A percentile compares a stretch with the other conserved stretches of the same genome.
phyloP scores from a whole-genome alignment of 2,113 vertebrate species.

The Falco punctatus region DNA sequence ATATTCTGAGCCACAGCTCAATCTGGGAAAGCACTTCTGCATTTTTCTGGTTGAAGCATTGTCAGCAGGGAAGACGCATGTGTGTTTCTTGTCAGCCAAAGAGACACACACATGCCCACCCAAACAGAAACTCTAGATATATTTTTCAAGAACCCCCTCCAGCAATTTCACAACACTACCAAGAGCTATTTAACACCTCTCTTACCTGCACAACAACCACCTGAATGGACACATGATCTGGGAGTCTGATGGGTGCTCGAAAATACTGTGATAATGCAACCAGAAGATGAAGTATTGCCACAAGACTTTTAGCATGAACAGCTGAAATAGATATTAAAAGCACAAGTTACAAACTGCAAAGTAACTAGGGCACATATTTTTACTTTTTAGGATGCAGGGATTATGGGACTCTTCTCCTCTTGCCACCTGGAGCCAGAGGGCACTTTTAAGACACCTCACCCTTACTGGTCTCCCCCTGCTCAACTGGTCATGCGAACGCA shows the following conservation, averaged over 20 bases:
- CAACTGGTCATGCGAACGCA: not conserved
- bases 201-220: slow-evolving; percentile 97
- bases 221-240: slow-evolving; percentile 96
- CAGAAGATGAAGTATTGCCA: slow-evolving; percentile 95
- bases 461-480: not conserved
- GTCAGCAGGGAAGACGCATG: not conserved
- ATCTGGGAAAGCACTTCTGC: slow-evolving; percentile 26
- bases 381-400: not conserved
- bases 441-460: not conserved
- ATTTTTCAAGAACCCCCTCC: not conserved
- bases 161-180: not conserved
- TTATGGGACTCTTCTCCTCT: not conserved
- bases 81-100: not conserved
- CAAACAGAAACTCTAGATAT: not conserved
- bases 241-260: slow-evolving; percentile 93
- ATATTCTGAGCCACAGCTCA: not conserved
- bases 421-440: not conserved
- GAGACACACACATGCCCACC: rapidly evolving
- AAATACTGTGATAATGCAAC: slow-evolving; percentile 96
- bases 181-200: not conserved
- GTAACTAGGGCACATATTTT: not conserved
- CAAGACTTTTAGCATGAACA: slow-evolving; percentile 95
- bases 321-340: slow-evolving; percentile 76
- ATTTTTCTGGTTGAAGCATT: not conserved
- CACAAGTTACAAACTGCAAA: slow-evolving; percentile 16